These are phyloP conservation scores for Apamea crenata DNA, from an alignment of 2,888 invertebrate species.

Conservation along the genomic window DNA sequence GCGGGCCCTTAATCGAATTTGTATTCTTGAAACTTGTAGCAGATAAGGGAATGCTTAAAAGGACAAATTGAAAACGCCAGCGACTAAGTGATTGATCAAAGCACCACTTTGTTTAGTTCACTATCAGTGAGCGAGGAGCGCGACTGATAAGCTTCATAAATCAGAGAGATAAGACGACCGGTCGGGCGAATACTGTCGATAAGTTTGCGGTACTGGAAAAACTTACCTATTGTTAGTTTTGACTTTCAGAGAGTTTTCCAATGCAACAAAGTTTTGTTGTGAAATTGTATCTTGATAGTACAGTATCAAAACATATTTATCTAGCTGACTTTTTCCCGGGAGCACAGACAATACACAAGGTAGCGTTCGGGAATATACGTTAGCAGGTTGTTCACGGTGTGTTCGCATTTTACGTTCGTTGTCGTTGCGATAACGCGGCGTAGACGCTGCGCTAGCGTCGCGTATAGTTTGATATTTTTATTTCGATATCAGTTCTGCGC, in stretches of 20 bases:
- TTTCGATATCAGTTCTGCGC: no score
- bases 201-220: constrained; percentile 54
- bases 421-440: not conserved
- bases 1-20: constrained; percentile 65
- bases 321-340: not conserved
- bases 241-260: constrained; percentile 20
- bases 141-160: constrained; percentile 84
- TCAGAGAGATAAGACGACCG: constrained; percentile 82
- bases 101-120: constrained; percentile 78
- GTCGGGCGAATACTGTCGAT: constrained; percentile 64
- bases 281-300: constrained; percentile 22
- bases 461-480: not conserved
- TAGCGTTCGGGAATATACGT: not conserved
- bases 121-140: constrained; percentile 77
- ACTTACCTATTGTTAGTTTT: constrained; percentile 32
- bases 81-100: constrained; percentile 84
- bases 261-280: constrained; percentile 4
- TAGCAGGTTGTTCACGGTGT: not conserved
- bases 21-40: constrained; percentile 70
- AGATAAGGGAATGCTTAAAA: constrained; percentile 70
- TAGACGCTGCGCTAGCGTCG: not conserved
- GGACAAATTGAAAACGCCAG: constrained; percentile 81
- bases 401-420: not conserved
- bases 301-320: constrained; percentile 9
- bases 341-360: not conserved